A percentile compares a stretch with the other conserved stretches of the same genome.
phyloP scores from a whole-genome alignment of 2,797 vertebrate genomes.

The Yasuhikotakia modesta region DNA sequence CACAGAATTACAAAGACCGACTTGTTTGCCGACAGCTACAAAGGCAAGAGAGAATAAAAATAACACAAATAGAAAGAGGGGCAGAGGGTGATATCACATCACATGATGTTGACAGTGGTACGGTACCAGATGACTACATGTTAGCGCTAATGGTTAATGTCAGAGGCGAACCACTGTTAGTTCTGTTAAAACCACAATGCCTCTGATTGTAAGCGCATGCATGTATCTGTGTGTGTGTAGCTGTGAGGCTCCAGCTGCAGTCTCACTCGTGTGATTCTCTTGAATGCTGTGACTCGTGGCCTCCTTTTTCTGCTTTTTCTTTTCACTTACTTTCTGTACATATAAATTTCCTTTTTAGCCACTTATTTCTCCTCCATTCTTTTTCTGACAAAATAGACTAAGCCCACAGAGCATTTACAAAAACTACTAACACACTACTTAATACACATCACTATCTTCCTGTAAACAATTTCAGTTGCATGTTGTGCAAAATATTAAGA shows the following conservation, averaged over 20 bases:
- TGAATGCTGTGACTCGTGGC: constrained; percentile 16
- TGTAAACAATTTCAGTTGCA: too few relatives aligned
- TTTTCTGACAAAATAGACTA: background rate
- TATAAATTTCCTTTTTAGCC: background rate
- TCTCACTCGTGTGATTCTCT: constrained; percentile 16
- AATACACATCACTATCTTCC: too few relatives aligned
- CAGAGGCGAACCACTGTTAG: constrained; percentile 64
- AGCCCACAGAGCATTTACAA: too few relatives aligned
- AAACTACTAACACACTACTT: too few relatives aligned
- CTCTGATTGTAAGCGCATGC: constrained; percentile 27
- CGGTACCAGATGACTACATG: constrained; percentile 44
- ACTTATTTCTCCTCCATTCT: background rate
- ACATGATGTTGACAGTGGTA: constrained; percentile 30
- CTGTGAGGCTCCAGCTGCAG: constrained; percentile 7
- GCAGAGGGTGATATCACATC: background rate
- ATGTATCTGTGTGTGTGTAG: constrained; percentile 11
- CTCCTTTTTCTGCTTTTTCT: constrained; percentile 52
- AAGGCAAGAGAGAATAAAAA: constrained; percentile 25
- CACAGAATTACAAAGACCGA: constrained; percentile 19
- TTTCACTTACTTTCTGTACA: constrained; percentile 39
- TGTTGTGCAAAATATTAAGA: too few relatives aligned
- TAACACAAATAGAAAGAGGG: constrained; percentile 1
- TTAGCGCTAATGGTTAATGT: constrained; percentile 41
- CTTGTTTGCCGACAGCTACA: constrained; percentile 30
- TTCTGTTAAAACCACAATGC: constrained; percentile 72